These are phyloP conservation scores for Rousettus madagascariensis DNA, from an alignment of 2,797 vertebrate species.

Conservation along the genomic window DNA sequence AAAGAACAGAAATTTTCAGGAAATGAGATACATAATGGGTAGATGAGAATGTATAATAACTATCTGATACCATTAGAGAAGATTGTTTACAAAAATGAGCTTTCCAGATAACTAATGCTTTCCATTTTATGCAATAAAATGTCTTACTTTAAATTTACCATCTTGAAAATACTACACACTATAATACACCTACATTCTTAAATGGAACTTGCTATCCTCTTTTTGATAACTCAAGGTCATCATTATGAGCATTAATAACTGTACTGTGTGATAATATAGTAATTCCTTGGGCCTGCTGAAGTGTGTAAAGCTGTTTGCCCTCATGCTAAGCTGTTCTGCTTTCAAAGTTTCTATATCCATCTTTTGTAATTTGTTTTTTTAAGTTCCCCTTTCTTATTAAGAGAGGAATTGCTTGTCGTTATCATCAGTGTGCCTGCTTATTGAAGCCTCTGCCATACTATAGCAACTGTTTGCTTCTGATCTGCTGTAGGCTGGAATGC, in stretches of 20 bases:
- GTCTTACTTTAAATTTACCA: neutral
- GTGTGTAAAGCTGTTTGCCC: neutral
- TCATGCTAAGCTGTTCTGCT: neutral
- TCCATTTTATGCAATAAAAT: neutral
- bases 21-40: neutral
- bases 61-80: neutral
- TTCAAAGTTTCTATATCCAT: neutral
- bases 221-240: constrained; percentile 47
- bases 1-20: neutral
- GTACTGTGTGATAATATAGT: neutral
- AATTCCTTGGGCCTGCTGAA: neutral
- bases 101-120: neutral
- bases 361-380: constrained; percentile 18
- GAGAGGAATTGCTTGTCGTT: constrained; percentile 14
- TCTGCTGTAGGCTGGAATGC: neutral
- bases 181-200: neutral
- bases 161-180: neutral
- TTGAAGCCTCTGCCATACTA: neutral
- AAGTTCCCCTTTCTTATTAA: constrained; percentile 31
- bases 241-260: neutral
- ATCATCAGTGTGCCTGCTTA: neutral
- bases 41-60: neutral
- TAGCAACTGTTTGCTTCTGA: constrained; percentile 1
- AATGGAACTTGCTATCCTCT: neutral
- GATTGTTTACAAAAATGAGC: neutral